These are phyloP conservation scores for Perccottus glenii DNA, from an alignment of 2,113 vertebrate species.

Conservation along the genomic window DNA sequence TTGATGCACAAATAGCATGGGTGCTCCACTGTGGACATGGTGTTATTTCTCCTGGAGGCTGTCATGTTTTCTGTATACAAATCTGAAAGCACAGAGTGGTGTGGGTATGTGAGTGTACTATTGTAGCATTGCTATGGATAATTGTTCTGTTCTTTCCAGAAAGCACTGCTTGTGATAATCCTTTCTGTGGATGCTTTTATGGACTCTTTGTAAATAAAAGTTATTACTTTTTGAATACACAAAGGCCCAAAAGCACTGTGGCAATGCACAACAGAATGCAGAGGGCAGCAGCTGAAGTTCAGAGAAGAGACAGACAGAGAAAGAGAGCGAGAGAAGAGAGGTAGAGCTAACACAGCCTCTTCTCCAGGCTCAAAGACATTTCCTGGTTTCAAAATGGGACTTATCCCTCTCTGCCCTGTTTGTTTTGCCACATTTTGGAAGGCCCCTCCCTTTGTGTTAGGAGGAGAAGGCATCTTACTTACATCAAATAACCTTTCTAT, in stretches of 20 bases:
- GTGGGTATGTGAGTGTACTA: constrained; percentile 24
- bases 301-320: constrained; percentile 74
- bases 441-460: constrained; percentile 88
- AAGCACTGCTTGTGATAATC: constrained; percentile 85
- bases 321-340: constrained; percentile 52
- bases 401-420: constrained; percentile 96
- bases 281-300: constrained; percentile 78
- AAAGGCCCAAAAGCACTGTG: constrained; percentile 80
- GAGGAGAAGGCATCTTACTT: constrained; percentile 99
- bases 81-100: constrained; percentile 37
- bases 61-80: constrained; percentile 48
- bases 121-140: constrained; percentile 26
- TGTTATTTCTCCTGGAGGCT: constrained; percentile 42
- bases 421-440: constrained; percentile 99
- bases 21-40: constrained; percentile 46
- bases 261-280: constrained; percentile 84
- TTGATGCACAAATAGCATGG: constrained; percentile 18
- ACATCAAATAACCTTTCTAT: constrained; percentile 99
- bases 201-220: constrained; percentile 80
- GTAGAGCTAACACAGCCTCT: constrained; percentile 60
- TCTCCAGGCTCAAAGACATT: constrained; percentile 60
- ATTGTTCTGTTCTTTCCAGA: constrained; percentile 63
- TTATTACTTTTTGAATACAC: constrained; percentile 65
- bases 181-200: constrained; percentile 75
- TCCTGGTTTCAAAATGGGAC: constrained; percentile 96